phyloP scores from a whole-genome alignment of 2,888 invertebrate genomes.

The Sipha maydis region DNA sequence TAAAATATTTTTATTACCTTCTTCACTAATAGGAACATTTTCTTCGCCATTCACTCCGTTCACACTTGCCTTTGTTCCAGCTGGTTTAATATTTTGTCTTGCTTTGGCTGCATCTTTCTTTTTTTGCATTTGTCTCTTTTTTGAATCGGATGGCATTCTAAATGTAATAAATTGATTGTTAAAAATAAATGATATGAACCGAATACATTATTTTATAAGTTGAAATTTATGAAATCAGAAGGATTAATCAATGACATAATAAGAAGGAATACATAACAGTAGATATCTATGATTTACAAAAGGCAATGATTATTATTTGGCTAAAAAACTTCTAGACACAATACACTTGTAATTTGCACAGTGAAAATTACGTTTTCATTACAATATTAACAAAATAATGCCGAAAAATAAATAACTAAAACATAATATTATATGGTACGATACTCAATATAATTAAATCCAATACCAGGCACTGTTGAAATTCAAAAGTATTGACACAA shows the following conservation, averaged over 20 bases:
- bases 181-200: background rate
- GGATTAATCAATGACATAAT: background rate
- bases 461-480: background rate
- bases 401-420: too few relatives aligned
- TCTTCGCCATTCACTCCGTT: constrained; percentile 60
- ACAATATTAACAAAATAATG: background rate
- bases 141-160: constrained; percentile 96
- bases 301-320: too few relatives aligned
- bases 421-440: too few relatives aligned
- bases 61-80: constrained; percentile 64
- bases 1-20: constrained; percentile 69
- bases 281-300: background rate
- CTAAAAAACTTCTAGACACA: too few relatives aligned
- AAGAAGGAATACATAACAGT: background rate
- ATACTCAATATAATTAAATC: too few relatives aligned
- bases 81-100: constrained; percentile 70
- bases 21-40: constrained; percentile 61
- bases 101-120: constrained; percentile 94
- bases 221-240: background rate
- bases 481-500: background rate
- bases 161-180: background rate
- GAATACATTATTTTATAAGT: background rate
- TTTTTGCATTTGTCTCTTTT: constrained; percentile 96
- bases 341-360: background rate
- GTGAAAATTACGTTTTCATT: background rate